Base-by-base conservation (phyloP, 2,888 invertebrate species). In the Orthosia gracilis region DNA sequence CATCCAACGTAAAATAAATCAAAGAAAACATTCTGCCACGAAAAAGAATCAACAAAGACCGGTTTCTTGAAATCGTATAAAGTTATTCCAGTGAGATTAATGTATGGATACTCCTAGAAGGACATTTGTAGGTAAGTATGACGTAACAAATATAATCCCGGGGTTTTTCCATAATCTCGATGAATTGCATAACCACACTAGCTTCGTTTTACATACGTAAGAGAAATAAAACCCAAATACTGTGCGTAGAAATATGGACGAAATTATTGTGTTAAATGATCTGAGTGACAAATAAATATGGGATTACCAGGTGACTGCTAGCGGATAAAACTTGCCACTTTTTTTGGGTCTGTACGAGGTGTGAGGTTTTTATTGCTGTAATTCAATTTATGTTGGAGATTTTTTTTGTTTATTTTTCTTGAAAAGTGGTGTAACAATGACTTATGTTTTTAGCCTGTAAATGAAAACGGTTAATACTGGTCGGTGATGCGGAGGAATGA, bases 231-330 rank as follows among this genome's bases (percentile, higher is more conserved):
- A 76, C 61, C 68, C 13, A 78, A 78, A 86, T 84, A 64, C 57
- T 12, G 57, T 23, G 4, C 55, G 72, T 69, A 65, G 75, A 75
- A 84, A 80, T 75, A 84, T 67, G 58, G 40, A 61, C 68, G 62
- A 23, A 64, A 78, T 63, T 58, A 57, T 82, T 78, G 70, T 81
- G 85, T 82, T 86, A 82, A 87, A 87, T 85, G 81, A 87, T 69
- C 77, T 83, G 75, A 83, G 82, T 83, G 76, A 86, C 82, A 86
- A 87, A 82, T 69, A 78, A 80, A 80, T 71, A 69, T 72, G 78
- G 64, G 45, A 49, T 73, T 76, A 59, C 70, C 61, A 74, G 74
- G 45, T 76, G 78, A 78, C 59, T 75, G 76, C 67, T 63, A 52
- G 66, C 68, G 55, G 47, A 69, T 80, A 71, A 77, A 58, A 69